phyloP scores from a whole-genome alignment of 2,113 vertebrate genomes.

The Hippocampus guttulatus region DNA sequence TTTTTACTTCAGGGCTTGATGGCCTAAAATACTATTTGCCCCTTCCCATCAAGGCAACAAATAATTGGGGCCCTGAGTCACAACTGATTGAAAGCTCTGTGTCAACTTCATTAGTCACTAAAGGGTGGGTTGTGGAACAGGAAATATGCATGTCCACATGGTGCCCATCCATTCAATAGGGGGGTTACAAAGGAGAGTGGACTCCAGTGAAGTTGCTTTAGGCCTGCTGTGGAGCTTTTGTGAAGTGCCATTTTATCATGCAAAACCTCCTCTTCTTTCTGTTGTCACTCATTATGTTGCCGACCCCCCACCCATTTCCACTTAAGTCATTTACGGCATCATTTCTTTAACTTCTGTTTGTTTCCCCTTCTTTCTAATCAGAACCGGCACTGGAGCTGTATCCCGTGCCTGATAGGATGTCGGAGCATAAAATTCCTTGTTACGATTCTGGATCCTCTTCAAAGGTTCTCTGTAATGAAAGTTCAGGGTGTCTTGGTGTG shows the following conservation, averaged over 20 bases:
- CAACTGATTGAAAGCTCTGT: conserved; percentile 63
- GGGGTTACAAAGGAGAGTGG: conserved; percentile 47
- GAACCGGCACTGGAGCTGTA: conserved; percentile 22
- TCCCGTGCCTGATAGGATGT: conserved; percentile 37
- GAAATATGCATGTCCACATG: conserved; percentile 58
- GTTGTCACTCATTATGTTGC: conserved; percentile 28
- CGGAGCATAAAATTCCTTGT: conserved; percentile 58
- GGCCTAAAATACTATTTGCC: conserved; percentile 54
- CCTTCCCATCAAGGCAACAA: conserved; percentile 59
- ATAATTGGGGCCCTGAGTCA: conserved; percentile 62
- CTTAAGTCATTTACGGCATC: conserved; percentile 24
- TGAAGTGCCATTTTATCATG: conserved; percentile 63
- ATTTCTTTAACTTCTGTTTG: neutral
- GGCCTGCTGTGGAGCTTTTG: conserved; percentile 59
- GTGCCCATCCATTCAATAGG: conserved; percentile 49
- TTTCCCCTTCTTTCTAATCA: neutral
- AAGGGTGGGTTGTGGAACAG: conserved; percentile 44
- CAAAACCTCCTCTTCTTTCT: conserved; percentile 39
- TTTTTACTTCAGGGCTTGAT: conserved; percentile 35
- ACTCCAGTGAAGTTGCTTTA: conserved; percentile 35
- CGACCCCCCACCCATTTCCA: conserved; percentile 22
- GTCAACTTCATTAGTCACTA: conserved; percentile 72
- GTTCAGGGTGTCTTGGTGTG: conserved; percentile 52
- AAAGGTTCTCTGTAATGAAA: conserved; percentile 53
- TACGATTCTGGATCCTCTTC: conserved; percentile 49